Base-by-base conservation (phyloP, 2,888 invertebrate species). In the Bombyx huttoni region DNA sequence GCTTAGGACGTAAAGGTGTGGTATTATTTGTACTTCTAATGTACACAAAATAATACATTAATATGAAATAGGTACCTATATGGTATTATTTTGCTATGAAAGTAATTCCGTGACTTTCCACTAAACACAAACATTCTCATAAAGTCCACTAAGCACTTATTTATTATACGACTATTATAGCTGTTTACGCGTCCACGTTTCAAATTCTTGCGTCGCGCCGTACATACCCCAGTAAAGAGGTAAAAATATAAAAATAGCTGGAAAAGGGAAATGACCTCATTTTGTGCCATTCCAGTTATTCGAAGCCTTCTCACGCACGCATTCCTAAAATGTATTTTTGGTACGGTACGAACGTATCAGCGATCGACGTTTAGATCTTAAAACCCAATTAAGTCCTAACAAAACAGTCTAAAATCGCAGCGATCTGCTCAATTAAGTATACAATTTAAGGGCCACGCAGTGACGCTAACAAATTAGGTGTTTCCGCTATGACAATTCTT, bases 201-300 rank as follows among this genome's bases (percentile, higher is more conserved):
- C 54, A 53, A 55, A 56, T 45, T 47, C 50, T 40, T 40, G 12
- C 50, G 52, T 50, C 50, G 55, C n/a, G n/a, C n/a, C n/a, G n/a
- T 52, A 50, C 55, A 53, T 64, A 64, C 76, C 76, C 76, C 64
- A 74, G 63, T 73, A 75, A 65, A 56, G 54, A 58, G 61, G 64
- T 73, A 75, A 73, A 75, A 76, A 70, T 71, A 70, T 71, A 68
- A 73, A 73, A 83, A 81, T 75, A 78, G 70, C 70, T 62, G 56
- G 67, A 70, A 79, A 79, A 81, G 83, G 84, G 80, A 84, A 85
- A 85, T 75, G 80, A 78, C 84, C 87, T 68, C 80, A 75, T 81
- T 82, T 65, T 59, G 63, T 63, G 65, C 70, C 65, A 68, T 70
- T 75, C 64, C 67, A 70, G 73, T 74, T 75, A 75, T 78, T 75